Conservation (phyloP, 2,888 invertebrate genomes). For the Subacronicta megacephala region DNA sequence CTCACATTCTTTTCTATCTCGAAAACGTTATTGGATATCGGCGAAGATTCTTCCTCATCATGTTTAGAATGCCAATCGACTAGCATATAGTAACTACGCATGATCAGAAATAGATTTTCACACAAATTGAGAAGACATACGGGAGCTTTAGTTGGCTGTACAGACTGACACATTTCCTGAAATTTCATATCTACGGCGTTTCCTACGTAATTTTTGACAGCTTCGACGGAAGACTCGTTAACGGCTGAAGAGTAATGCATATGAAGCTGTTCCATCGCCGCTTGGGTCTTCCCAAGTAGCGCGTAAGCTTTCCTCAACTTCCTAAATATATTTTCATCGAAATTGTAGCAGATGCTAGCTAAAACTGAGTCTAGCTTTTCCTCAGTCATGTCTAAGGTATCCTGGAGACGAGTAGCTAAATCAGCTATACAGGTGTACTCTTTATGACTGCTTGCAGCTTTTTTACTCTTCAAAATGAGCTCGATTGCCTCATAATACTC, state of each 20-base stretch:
- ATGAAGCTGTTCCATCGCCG: slow-evolving; percentile 97
- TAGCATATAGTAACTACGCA: slow-evolving; percentile 94
- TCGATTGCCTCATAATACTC: slow-evolving; percentile 97
- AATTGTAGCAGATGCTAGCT: slow-evolving; percentile 93
- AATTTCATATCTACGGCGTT: slow-evolving; percentile 89
- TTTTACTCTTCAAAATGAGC: slow-evolving; percentile 96
- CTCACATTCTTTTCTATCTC: slow-evolving; percentile 92
- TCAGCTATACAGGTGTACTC: slow-evolving; percentile 98
- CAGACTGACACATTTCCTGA: slow-evolving; percentile 93
- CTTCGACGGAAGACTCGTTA: slow-evolving; percentile 93
- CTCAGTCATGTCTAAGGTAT: slow-evolving; percentile 97
- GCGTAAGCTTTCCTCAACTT: slow-evolving; percentile 96
- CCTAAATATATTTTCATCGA: slow-evolving; percentile 94
- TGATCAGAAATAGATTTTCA: slow-evolving; percentile 95
- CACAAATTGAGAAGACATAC: slow-evolving; percentile 96
- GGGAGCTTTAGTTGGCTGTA: slow-evolving; percentile 76
- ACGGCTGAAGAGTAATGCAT: slow-evolving; percentile 98
- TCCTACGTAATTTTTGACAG: slow-evolving; percentile 87
- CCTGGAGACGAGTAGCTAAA: slow-evolving; percentile 95
- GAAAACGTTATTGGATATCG: slow-evolving; percentile 73
- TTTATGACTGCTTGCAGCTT: slow-evolving; percentile 94
- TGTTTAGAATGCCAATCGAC: slow-evolving; percentile 93
- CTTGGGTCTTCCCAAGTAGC: slow-evolving; percentile 96
- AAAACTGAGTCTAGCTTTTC: slow-evolving; percentile 96
- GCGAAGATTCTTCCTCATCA: slow-evolving; percentile 71